Evolutionary conservation across 2,888 invertebrate species (phyloP).

Genomic region (Agrotis segetum): DNA sequence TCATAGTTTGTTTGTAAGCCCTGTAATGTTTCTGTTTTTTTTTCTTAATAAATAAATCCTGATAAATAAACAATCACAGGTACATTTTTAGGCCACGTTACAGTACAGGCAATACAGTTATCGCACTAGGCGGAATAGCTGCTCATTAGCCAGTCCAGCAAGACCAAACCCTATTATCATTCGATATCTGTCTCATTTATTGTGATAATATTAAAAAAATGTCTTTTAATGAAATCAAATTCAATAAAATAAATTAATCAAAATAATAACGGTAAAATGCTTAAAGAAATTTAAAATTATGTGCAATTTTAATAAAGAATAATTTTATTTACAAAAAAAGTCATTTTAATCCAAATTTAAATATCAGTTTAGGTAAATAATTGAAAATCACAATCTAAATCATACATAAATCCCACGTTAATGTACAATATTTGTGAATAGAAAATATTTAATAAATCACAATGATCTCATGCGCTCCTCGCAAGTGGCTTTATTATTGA

Average conservation of each 20-base stretch:
- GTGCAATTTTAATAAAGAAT: conserved; percentile 66
- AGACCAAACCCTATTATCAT: conserved; percentile 11
- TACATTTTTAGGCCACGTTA: conserved; percentile 65
- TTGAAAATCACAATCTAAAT: conserved; percentile 57
- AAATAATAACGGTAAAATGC: conserved; percentile 76
- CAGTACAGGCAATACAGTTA: conserved; percentile 51
- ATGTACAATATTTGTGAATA: conserved; percentile 60
- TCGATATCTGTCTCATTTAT: conserved; percentile 53
- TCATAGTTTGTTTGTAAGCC: too few species aligned
- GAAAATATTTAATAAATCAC: conserved; percentile 62
- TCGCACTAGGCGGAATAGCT: conserved; percentile 29
- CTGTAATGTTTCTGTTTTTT: too few species aligned
- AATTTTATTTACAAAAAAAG: conserved; percentile 74
- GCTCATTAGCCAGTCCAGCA: background rate
- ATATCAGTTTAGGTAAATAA: conserved; percentile 66
- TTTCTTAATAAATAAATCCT: conserved; percentile 29
- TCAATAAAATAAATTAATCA: conserved; percentile 69
- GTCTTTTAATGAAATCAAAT: conserved; percentile 79
- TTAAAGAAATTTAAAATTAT: conserved; percentile 65
- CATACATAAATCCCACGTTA: conserved; percentile 55
- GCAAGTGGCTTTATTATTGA: conserved; percentile 45
- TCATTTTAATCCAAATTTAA: conserved; percentile 56
- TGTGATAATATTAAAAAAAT: conserved; percentile 64
- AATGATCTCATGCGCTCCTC: conserved; percentile 51
- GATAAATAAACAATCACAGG: conserved; percentile 68